A percentile compares a stretch with the other conserved stretches of the same genome.
phyloP scores from a whole-genome alignment of 37 sponge, comb jelly and placozoan genomes.

The Ephydatia muelleri region DNA sequence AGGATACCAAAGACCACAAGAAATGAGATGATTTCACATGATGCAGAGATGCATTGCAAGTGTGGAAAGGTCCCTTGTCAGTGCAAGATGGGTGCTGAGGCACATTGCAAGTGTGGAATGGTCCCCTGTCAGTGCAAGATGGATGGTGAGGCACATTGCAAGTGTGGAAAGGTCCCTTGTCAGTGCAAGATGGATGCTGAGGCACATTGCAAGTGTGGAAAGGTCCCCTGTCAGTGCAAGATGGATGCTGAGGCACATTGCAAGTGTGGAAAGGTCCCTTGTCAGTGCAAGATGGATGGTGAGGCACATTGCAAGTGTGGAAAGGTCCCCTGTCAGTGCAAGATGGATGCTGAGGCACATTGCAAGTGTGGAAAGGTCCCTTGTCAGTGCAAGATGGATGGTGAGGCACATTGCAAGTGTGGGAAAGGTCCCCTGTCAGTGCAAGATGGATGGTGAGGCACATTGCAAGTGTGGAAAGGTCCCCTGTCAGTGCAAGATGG shows the following conservation, averaged over 20 bases:
- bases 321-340: neutral
- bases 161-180: neutral
- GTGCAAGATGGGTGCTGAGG: neutral
- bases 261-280: slow-evolving; percentile 1
- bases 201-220: neutral
- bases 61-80: slow-evolving; percentile 7
- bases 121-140: neutral
- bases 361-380: neutral
- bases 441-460: neutral
- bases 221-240: neutral
- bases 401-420: neutral
- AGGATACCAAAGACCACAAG: neutral
- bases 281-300: neutral
- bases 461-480: neutral
- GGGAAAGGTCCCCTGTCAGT: neutral
- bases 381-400: neutral
- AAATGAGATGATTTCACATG: neutral
- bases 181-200: neutral
- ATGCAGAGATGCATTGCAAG: neutral
- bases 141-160: neutral
- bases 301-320: neutral
- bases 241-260: neutral
- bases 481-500: neutral
- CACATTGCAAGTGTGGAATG: neutral
- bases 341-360: neutral